Conservation (phyloP, 2,797 vertebrate species). For the Hybognathus amarus region DNA sequence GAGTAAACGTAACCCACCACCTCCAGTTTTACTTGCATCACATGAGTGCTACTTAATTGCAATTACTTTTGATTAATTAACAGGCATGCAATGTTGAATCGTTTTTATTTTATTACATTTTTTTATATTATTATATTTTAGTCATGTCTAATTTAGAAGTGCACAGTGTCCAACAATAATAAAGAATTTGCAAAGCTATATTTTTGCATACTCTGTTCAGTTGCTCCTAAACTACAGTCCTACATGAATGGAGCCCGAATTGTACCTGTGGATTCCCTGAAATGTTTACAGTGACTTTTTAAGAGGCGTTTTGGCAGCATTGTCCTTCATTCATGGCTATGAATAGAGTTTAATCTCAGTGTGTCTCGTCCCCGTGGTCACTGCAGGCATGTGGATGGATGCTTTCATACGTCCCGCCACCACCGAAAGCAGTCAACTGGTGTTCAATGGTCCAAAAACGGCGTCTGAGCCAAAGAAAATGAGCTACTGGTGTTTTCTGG, state of each 20-base stretch:
- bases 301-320: conserved; percentile 70
- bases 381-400: conserved; percentile 77
- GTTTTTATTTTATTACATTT: background rate
- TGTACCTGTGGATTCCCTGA: conserved; percentile 76
- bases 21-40: background rate
- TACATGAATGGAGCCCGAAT: conserved; percentile 44
- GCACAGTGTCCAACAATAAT: background rate
- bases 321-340: conserved; percentile 79
- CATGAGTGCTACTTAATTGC: background rate
- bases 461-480: conserved; percentile 55
- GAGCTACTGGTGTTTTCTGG: conserved; percentile 13
- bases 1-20: conserved; percentile 3
- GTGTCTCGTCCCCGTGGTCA: conserved; percentile 77
- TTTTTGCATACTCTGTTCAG: conserved; percentile 1
- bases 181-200: background rate
- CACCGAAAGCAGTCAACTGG: conserved; percentile 75
- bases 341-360: conserved; percentile 77
- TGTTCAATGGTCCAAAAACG: conserved; percentile 65
- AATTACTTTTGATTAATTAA: background rate
- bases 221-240: conserved; percentile 8
- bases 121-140: background rate
- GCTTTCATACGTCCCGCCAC: conserved; percentile 76
- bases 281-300: conserved; percentile 72
- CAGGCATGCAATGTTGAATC: background rate
- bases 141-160: background rate